Evolutionary conservation across 2,113 vertebrate species (phyloP).

Genomic region (Bungarus multicinctus): DNA sequence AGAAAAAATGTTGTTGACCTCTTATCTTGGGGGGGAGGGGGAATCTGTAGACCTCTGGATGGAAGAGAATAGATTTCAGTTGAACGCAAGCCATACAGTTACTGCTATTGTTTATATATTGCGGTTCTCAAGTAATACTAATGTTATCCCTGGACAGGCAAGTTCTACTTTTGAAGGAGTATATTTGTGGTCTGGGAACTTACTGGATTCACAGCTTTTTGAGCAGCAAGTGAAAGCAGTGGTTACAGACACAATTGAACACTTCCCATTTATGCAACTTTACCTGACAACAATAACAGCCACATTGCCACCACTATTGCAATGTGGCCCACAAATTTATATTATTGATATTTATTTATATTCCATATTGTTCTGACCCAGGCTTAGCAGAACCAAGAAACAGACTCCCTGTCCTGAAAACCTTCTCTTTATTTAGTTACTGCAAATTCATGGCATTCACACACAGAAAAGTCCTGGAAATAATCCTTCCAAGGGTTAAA

Average conservation of each 20-base stretch:
- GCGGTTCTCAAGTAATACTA: neutral
- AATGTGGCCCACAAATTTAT: neutral
- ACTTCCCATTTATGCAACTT: neutral
- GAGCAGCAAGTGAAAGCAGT: neutral
- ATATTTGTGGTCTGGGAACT: neutral
- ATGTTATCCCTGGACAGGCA: neutral
- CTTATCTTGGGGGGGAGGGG: neutral
- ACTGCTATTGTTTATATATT: neutral
- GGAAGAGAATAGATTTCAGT: neutral
- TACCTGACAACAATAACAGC: neutral
- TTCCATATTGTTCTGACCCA: too few relatives aligned
- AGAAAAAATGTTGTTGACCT: neutral
- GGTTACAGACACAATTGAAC: neutral
- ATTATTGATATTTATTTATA: too few relatives aligned
- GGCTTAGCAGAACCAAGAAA: too few relatives aligned
- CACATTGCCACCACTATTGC: neutral
- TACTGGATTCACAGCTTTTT: neutral
- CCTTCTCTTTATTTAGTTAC: too few relatives aligned
- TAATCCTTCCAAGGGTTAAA: too few relatives aligned
- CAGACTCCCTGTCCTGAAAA: too few relatives aligned
- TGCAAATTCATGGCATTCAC: too few relatives aligned
- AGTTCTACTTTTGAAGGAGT: neutral
- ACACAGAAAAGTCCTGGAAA: too few relatives aligned
- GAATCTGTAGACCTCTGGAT: neutral
- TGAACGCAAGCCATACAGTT: neutral